Conservation (phyloP, 2,113 vertebrate species). For the Euleptes europaea region DNA sequence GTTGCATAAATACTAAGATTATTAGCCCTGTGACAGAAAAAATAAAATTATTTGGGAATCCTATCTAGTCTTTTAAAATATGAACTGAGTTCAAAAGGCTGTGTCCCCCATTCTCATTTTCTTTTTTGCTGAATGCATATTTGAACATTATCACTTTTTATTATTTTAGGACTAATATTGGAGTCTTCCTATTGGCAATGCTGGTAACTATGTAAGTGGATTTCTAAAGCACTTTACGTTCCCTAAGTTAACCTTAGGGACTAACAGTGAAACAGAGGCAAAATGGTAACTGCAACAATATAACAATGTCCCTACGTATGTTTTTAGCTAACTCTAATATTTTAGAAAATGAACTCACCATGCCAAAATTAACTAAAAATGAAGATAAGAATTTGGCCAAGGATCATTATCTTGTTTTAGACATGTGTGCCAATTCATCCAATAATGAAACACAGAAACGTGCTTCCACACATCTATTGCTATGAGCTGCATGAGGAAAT, state of each 20-base stretch:
- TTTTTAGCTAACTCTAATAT: no score
- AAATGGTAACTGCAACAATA: no score
- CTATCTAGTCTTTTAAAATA: not conserved
- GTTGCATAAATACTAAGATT: not conserved
- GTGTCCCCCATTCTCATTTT: not conserved
- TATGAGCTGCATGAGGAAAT: no score
- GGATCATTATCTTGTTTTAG: no score
- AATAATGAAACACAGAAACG: no score
- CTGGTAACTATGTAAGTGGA: not conserved
- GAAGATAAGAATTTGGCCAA: no score
- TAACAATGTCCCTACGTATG: no score
- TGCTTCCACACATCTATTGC: no score
- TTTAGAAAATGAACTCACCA: no score
- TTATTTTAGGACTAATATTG: not conserved
- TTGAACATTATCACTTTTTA: not conserved
- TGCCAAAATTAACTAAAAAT: no score
- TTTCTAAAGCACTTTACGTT: not conserved
- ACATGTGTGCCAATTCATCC: no score
- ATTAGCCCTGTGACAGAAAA: no score
- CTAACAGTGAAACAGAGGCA: not conserved
- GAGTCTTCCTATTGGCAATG: not conserved
- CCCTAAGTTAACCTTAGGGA: not conserved
- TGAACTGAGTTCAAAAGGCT: not conserved
- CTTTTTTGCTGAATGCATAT: not conserved
- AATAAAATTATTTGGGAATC: not conserved